Conservation (phyloP, 2,113 vertebrate species). For the Caloenas nicobarica region DNA sequence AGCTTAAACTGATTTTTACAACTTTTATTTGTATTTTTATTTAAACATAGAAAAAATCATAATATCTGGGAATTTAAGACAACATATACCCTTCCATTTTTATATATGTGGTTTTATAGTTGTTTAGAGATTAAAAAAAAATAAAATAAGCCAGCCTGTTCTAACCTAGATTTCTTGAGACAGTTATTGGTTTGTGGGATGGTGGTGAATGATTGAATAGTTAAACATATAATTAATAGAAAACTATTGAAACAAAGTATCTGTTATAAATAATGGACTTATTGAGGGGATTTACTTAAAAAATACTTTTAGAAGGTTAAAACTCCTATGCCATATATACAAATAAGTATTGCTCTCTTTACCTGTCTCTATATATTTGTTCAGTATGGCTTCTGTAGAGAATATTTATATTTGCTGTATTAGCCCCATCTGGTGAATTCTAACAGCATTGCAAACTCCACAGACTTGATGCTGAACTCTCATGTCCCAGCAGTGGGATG, state of each 20-base stretch:
- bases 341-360: background rate
- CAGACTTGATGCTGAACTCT: background rate
- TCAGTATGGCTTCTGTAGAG: background rate
- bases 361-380: background rate
- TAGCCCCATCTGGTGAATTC: constrained; percentile 69
- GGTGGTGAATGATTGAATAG: background rate
- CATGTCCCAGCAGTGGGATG: background rate
- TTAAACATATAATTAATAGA: background rate
- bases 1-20: background rate
- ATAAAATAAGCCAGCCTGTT: background rate
- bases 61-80: background rate
- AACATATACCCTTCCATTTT: background rate
- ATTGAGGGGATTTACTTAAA: background rate
- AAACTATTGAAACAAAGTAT: background rate
- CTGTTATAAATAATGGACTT: background rate
- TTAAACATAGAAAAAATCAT: background rate
- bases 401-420: constrained; percentile 45
- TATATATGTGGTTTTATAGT: background rate
- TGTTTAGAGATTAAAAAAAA: background rate
- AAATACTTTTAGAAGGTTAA: background rate
- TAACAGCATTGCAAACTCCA: constrained; percentile 46
- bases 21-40: background rate
- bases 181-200: background rate
- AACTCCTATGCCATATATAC: background rate
- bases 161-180: background rate